Percentiles rank a stretch among this genome's conserved stretches.
phyloP scores from a whole-genome alignment of 2,113 vertebrate genomes.

The Muntiacus muntjak region DNA sequence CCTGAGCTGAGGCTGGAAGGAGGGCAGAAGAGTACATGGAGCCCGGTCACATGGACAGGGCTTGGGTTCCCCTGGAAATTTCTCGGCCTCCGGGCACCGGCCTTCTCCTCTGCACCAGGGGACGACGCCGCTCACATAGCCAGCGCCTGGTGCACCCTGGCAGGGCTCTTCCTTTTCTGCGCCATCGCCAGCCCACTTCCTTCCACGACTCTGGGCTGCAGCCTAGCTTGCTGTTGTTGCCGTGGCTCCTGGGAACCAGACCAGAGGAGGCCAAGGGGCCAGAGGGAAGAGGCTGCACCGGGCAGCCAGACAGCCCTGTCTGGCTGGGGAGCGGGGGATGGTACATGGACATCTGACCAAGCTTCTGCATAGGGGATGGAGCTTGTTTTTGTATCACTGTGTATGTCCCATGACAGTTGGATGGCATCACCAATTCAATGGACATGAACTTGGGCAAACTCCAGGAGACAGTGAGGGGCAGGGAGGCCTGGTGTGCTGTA shows the following conservation, averaged over 20 bases:
- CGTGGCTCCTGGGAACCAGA: neutral
- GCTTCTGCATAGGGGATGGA: neutral
- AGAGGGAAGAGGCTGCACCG: neutral
- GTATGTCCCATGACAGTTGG: neutral
- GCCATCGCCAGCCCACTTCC: neutral
- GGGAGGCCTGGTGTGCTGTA: neutral
- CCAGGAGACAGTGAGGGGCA: neutral
- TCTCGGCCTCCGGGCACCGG: neutral
- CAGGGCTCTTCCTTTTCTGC: neutral
- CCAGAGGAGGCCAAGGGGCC: neutral
- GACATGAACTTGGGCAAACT: neutral
- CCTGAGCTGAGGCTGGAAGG: neutral
- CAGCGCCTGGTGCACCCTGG: neutral
- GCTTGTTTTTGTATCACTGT: neutral
- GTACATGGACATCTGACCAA: neutral
- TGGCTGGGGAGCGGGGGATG: neutral
- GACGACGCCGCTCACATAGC: rapidly evolving
- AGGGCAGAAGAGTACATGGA: neutral
- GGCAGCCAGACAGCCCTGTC: neutral
- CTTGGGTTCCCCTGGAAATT: neutral
- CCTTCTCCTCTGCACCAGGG: neutral
- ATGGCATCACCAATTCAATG: neutral
- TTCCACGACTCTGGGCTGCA: neutral
- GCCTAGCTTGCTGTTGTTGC: neutral
- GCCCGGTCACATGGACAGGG: neutral